Percentiles rank a stretch among this genome's conserved stretches.
phyloP scores from a whole-genome alignment of 1,140 invertebrate species.

The Platyscapa corneri region DNA sequence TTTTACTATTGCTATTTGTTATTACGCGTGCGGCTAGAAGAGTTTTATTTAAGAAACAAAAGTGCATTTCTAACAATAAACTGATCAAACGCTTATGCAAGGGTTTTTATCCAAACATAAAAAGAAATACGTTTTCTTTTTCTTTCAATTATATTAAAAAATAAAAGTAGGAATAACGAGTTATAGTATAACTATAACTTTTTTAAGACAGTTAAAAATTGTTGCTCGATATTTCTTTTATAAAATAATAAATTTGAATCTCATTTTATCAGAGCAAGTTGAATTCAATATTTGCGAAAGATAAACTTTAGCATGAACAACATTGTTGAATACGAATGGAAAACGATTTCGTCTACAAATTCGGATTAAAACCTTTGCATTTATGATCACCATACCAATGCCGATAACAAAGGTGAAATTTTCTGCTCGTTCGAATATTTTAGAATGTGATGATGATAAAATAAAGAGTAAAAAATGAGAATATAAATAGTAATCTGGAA shows the following conservation, averaged over 20 bases:
- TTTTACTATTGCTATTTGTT: slow-evolving; percentile 52
- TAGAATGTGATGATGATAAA: slow-evolving; percentile 49
- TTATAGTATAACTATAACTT: slow-evolving; percentile 13
- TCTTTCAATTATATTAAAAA: slow-evolving; percentile 12
- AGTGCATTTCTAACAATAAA: slow-evolving; percentile 48
- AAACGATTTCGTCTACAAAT: slow-evolving; percentile 19
- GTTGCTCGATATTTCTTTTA: slow-evolving; percentile 5
- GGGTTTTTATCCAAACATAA: slow-evolving; percentile 42
- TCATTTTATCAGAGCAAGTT: slow-evolving; percentile 5
- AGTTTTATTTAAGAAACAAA: slow-evolving; percentile 51
- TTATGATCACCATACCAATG: slow-evolving; percentile 20
- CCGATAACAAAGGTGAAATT: slow-evolving; percentile 47
- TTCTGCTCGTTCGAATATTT: slow-evolving; percentile 45
- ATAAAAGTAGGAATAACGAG: not conserved
- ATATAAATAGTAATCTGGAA: slow-evolving; percentile 53
- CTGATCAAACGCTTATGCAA: slow-evolving; percentile 42
- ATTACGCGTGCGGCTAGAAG: slow-evolving; percentile 47
- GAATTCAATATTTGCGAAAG: not conserved
- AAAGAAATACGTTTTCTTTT: slow-evolving; percentile 34
- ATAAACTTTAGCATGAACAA: not conserved
- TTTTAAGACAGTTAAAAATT: not conserved
- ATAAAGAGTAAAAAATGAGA: slow-evolving; percentile 45
- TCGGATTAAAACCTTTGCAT: slow-evolving; percentile 45
- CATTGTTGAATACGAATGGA: slow-evolving; percentile 31
- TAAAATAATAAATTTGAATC: slow-evolving; percentile 17